phyloP scores from a whole-genome alignment of 1,140 invertebrate genomes.

The Trichogramma pretiosum region DNA sequence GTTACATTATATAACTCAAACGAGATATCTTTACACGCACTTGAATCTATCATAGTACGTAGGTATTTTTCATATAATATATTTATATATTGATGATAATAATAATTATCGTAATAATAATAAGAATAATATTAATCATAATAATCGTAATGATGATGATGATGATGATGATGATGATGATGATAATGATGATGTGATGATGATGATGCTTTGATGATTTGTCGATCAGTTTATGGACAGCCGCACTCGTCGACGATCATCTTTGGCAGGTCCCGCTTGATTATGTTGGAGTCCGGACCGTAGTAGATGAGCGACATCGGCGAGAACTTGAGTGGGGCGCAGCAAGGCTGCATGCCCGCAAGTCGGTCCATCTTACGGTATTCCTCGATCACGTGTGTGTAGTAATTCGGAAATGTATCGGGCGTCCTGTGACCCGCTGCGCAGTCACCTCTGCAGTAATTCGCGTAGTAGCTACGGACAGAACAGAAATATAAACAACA shows the following conservation, averaged over 20 bases:
- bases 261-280: conserved; percentile 87
- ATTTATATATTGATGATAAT: too few relatives aligned
- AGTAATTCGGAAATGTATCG: conserved; percentile 76
- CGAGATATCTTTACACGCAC: too few relatives aligned
- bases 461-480: conserved; percentile 69
- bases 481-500: conserved; percentile 15
- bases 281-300: conserved; percentile 80
- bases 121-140: too few relatives aligned
- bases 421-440: conserved; percentile 62
- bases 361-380: conserved; percentile 67
- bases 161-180: too few relatives aligned
- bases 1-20: too few relatives aligned
- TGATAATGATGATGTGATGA: too few relatives aligned
- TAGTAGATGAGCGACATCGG: conserved; percentile 91
- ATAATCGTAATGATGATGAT: too few relatives aligned
- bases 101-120: too few relatives aligned
- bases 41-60: too few relatives aligned
- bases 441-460: conserved; percentile 87
- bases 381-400: conserved; percentile 83
- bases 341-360: conserved; percentile 77
- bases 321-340: conserved; percentile 87
- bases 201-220: too few relatives aligned
- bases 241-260: conserved; percentile 96
- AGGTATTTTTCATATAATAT: too few relatives aligned
- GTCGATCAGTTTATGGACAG: conserved; percentile 75